A percentile compares a stretch with the other conserved stretches of the same genome.
phyloP scores from a whole-genome alignment of 1,140 invertebrate species.

The Camponotus pennsylvanicus region DNA sequence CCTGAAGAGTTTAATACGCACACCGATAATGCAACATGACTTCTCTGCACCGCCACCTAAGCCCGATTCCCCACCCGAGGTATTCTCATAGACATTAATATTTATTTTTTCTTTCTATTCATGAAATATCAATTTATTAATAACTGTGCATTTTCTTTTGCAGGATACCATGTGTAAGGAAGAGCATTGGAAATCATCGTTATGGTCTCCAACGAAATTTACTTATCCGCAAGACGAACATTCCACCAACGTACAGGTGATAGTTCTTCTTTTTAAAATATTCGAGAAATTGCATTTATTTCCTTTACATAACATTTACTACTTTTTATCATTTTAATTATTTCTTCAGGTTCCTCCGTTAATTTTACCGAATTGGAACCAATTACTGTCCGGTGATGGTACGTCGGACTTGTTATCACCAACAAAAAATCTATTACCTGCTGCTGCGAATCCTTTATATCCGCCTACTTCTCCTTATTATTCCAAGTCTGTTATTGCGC shows the following conservation, averaged over 20 bases:
- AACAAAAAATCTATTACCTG: constrained; percentile 82
- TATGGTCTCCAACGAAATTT: constrained; percentile 83
- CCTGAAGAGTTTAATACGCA: constrained; percentile 78
- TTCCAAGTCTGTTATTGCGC: constrained; percentile 80
- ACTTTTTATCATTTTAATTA: not conserved
- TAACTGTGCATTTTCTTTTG: not conserved
- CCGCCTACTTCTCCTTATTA: constrained; percentile 82
- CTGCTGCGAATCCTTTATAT: constrained; percentile 83
- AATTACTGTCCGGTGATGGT: constrained; percentile 71
- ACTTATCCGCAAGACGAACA: constrained; percentile 75
- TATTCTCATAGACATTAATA: constrained; percentile 49
- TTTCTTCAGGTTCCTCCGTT: constrained; percentile 80
- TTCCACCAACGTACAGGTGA: constrained; percentile 80
- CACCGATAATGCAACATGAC: constrained; percentile 70
- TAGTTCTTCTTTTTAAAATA: not conserved
- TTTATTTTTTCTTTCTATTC: not conserved
- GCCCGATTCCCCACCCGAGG: constrained; percentile 78
- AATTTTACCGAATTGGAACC: constrained; percentile 79
- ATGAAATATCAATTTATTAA: not conserved
- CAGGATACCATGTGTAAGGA: constrained; percentile 54
- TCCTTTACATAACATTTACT: constrained; percentile 2
- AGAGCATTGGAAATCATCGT: constrained; percentile 80
- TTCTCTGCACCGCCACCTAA: constrained; percentile 78
- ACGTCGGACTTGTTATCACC: constrained; percentile 82
- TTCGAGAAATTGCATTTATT: constrained; percentile 15